These are phyloP conservation scores for Trematocara unimaculatum DNA, from an alignment of 2,113 vertebrate genomes.

Conservation along the genomic window DNA sequence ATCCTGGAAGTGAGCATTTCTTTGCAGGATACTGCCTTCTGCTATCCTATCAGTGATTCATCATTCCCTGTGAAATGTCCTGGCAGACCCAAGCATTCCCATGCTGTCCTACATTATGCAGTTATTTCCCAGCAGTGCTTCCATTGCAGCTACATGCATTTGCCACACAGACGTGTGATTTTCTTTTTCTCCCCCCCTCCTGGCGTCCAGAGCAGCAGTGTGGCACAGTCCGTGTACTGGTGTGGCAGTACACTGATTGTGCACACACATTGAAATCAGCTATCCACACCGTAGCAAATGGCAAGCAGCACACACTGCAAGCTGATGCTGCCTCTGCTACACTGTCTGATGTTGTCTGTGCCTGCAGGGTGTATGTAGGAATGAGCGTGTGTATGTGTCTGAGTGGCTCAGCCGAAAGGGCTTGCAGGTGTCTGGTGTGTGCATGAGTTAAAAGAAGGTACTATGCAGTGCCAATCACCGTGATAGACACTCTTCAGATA, in stretches of 20 bases:
- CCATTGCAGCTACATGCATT: slow-evolving; percentile 33
- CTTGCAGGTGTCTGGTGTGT: neutral
- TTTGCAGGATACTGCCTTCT: slow-evolving; percentile 44
- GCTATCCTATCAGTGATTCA: slow-evolving; percentile 50
- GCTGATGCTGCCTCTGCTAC: slow-evolving; percentile 28
- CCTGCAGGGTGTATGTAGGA: slow-evolving; percentile 43
- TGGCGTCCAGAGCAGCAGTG: neutral
- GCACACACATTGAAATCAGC: neutral
- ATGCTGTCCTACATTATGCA: slow-evolving; percentile 34
- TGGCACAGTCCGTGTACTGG: slow-evolving; percentile 13
- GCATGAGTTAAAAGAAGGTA: slow-evolving; percentile 11
- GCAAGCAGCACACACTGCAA: slow-evolving; percentile 17
- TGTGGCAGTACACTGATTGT: slow-evolving; percentile 7
- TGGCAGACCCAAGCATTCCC: slow-evolving; percentile 37
- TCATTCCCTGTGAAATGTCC: slow-evolving; percentile 46
- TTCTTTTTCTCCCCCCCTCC: neutral
- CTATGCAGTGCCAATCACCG: slow-evolving; percentile 36
- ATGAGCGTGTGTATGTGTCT: neutral
- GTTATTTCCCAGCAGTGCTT: slow-evolving; percentile 51
- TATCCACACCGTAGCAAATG: slow-evolving; percentile 1
- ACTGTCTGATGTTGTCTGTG: slow-evolving; percentile 41
- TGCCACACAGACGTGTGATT: slow-evolving; percentile 28
- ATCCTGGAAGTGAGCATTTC: slow-evolving; percentile 55
- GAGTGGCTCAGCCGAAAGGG: neutral
- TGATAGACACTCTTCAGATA: slow-evolving; percentile 43